Percentiles rank a stretch among this genome's conserved stretches.
Conservation (phyloP, 2,888 invertebrate genomes). For the Patella caerulea region DNA sequence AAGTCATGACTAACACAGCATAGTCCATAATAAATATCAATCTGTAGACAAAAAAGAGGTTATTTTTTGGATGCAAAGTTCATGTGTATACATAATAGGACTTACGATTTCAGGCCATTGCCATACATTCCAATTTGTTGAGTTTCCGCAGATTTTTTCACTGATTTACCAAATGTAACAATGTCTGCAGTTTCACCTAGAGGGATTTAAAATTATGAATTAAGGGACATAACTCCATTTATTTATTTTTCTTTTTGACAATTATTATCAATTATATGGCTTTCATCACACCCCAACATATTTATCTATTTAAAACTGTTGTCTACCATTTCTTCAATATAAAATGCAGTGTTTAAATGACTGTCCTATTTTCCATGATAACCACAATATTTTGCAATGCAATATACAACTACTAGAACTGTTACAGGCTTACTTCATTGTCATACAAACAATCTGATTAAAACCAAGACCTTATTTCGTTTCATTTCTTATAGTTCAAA, state of each 20-base stretch:
- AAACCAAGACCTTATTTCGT: too few relatives aligned
- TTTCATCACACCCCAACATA: background rate
- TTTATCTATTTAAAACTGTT: background rate
- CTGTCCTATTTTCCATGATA: background rate
- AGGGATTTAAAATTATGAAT: slow-evolving; percentile 30
- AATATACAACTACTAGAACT: background rate
- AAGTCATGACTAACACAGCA: background rate
- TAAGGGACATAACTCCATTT: too few relatives aligned
- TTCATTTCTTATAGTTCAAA: too few relatives aligned
- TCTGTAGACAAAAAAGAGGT: background rate
- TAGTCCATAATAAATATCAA: background rate
- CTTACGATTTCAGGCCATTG: slow-evolving; percentile 74
- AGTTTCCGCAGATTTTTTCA: slow-evolving; percentile 67
- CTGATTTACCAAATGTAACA: slow-evolving; percentile 72
- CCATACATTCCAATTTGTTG: slow-evolving; percentile 74
- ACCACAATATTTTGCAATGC: background rate
- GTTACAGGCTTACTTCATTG: background rate
- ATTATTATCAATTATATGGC: too few relatives aligned
- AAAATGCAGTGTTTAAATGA: slow-evolving; percentile 9
- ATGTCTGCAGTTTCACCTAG: slow-evolving; percentile 71
- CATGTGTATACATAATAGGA: slow-evolving; percentile 33
- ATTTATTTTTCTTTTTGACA: too few relatives aligned
- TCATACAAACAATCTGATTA: too few relatives aligned
- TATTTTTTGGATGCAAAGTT: background rate
- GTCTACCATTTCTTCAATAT: background rate